phyloP scores from a whole-genome alignment of 2,888 invertebrate species.

The Leptopilina drosophilae region DNA sequence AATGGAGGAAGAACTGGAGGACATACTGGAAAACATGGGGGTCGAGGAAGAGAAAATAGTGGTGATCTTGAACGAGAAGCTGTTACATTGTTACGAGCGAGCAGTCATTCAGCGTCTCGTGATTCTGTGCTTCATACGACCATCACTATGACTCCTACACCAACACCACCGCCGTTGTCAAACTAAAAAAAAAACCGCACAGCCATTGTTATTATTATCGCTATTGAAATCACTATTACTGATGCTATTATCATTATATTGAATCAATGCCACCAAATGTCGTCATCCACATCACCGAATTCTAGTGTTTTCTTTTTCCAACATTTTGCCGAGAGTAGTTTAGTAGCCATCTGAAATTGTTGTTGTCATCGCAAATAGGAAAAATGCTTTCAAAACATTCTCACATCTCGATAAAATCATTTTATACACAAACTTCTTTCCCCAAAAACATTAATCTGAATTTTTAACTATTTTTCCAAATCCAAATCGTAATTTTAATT shows the following conservation, averaged over 20 bases:
- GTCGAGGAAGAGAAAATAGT: slow-evolving; percentile 50
- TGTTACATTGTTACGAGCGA: slow-evolving; percentile 81
- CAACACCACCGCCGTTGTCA: slow-evolving; percentile 71
- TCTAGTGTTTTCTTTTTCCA: neutral
- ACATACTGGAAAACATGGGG: slow-evolving; percentile 48
- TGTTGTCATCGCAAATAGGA: too few relatives aligned
- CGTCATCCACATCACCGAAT: slow-evolving; percentile 3
- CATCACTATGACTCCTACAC: slow-evolving; percentile 69
- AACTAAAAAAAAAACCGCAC: slow-evolving; percentile 61
- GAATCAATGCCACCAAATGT: slow-evolving; percentile 53
- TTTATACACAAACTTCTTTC: too few relatives aligned
- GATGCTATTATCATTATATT: slow-evolving; percentile 61
- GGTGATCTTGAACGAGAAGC: slow-evolving; percentile 78
- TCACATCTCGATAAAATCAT: too few relatives aligned
- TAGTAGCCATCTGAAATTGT: neutral
- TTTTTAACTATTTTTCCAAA: too few relatives aligned
- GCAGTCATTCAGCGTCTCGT: slow-evolving; percentile 82
- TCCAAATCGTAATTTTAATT: too few relatives aligned
- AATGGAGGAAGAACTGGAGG: slow-evolving; percentile 48
- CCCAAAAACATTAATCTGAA: too few relatives aligned
- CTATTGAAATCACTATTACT: slow-evolving; percentile 61
- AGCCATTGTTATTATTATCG: slow-evolving; percentile 62
- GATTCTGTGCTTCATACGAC: slow-evolving; percentile 80
- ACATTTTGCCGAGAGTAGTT: slow-evolving; percentile 29
- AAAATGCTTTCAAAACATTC: too few relatives aligned